Conservation (phyloP, 2,797 vertebrate genomes). For the Sarcoramphus papa region DNA sequence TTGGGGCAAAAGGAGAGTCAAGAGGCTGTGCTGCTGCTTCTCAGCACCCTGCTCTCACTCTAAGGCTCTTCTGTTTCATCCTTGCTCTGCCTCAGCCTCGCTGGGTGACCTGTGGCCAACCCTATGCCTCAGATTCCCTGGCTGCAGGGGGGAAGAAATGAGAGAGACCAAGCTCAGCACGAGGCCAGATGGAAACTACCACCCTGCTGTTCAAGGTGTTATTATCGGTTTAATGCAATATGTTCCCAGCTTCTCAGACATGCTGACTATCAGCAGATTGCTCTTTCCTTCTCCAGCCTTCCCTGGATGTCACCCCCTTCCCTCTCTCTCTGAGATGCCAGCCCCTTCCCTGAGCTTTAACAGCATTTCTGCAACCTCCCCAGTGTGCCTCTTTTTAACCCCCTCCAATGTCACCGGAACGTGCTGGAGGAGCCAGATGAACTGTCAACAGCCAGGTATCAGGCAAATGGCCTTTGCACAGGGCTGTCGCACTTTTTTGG, state of each 20-base stretch:
- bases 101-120: neutral
- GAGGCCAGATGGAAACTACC: slow-evolving; percentile 14
- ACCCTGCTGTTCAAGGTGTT: slow-evolving; percentile 24
- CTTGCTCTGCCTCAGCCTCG: neutral
- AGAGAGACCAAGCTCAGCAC: slow-evolving; percentile 2
- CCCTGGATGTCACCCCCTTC: neutral
- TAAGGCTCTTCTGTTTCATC: neutral
- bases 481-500: neutral
- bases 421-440: neutral
- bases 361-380: neutral
- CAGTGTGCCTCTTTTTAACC: neutral
- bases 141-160: neutral
- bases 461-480: neutral
- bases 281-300: slow-evolving; percentile 31
- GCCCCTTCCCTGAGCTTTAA: neutral
- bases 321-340: neutral
- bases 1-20: neutral
- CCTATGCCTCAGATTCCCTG: neutral
- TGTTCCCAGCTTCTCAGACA: slow-evolving; percentile 26
- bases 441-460: neutral
- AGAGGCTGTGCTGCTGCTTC: neutral
- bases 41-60: neutral
- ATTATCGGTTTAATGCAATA: neutral
- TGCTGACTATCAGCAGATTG: slow-evolving; percentile 27
- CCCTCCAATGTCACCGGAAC: neutral